phyloP scores from a whole-genome alignment of 2,888 invertebrate species.

The Nasonovia ribisnigri region DNA sequence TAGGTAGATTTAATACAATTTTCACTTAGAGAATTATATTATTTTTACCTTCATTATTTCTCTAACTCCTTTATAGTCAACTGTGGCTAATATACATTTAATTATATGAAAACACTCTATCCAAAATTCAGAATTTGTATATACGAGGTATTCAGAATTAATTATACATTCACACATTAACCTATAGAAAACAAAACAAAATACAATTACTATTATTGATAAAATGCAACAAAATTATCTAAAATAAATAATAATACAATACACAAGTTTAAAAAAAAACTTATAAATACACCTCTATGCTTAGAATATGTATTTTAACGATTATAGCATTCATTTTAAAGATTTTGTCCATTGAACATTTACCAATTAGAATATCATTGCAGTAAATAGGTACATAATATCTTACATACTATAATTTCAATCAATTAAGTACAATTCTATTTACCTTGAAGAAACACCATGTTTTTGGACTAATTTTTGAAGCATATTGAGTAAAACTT shows the following conservation, averaged over 20 bases:
- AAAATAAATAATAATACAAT: neutral
- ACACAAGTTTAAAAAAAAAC: neutral
- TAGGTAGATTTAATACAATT: constrained; percentile 23
- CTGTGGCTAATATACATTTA: constrained; percentile 86
- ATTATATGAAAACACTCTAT: constrained; percentile 88
- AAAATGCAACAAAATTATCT: neutral
- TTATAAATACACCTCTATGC: neutral
- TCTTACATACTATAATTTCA: neutral
- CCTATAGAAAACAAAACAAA: constrained; percentile 73
- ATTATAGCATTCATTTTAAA: neutral
- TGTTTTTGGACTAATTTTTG: constrained; percentile 57
- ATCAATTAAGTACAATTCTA: neutral
- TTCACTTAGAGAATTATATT: constrained; percentile 34
- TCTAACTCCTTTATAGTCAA: constrained; percentile 95
- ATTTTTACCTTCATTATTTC: constrained; percentile 87
- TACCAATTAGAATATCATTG: neutral
- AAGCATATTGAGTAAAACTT: constrained; percentile 62
- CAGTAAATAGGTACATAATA: neutral
- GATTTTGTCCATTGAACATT: neutral
- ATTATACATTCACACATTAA: constrained; percentile 89
- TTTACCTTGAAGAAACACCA: constrained; percentile 57
- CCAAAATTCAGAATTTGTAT: constrained; percentile 89
- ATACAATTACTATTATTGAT: neutral
- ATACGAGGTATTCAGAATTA: constrained; percentile 84
- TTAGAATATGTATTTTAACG: neutral